These are phyloP conservation scores for Abrostola tripartita DNA, from an alignment of 2,888 invertebrate genomes.

Conservation along the genomic window DNA sequence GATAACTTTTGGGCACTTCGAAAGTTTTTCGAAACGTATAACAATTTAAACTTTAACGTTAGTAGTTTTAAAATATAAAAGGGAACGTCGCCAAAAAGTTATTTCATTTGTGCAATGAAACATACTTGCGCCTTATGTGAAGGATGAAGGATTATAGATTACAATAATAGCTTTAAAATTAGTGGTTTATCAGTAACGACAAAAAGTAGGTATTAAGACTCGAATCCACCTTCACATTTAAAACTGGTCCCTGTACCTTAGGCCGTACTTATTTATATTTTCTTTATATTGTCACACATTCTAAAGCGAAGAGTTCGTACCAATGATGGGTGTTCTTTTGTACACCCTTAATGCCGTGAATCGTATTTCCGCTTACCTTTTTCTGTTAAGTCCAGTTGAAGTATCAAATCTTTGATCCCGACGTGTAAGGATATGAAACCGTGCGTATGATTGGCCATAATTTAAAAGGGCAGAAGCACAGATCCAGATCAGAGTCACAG, in stretches of 20 bases:
- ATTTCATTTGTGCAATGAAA: too few relatives aligned
- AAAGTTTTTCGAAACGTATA: constrained; percentile 34
- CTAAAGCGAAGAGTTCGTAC: not conserved
- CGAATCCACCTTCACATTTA: too few relatives aligned
- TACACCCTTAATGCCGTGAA: not conserved
- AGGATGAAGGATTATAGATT: too few relatives aligned
- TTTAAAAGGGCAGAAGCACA: not conserved
- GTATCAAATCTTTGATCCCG: constrained; percentile 4
- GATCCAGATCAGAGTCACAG: not conserved
- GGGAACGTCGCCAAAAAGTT: constrained; percentile 9
- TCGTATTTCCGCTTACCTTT: constrained; percentile 2
- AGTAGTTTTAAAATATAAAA: constrained; percentile 5
- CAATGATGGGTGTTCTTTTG: constrained; percentile 5
- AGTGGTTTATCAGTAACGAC: too few relatives aligned
- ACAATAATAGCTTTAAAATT: too few relatives aligned
- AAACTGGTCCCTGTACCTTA: too few relatives aligned
- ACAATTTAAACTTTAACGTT: constrained; percentile 21
- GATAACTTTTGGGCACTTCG: constrained; percentile 25
- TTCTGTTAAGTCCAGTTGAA: constrained; percentile 1
- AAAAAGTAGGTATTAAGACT: too few relatives aligned
- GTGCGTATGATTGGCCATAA: not conserved
- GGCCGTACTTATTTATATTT: too few relatives aligned
- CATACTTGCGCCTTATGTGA: too few relatives aligned
- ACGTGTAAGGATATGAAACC: constrained; percentile 3
- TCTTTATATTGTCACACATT: too few relatives aligned